phyloP scores from a whole-genome alignment of 2,113 vertebrate species.

The Rhinolophus ferrumequinum region DNA sequence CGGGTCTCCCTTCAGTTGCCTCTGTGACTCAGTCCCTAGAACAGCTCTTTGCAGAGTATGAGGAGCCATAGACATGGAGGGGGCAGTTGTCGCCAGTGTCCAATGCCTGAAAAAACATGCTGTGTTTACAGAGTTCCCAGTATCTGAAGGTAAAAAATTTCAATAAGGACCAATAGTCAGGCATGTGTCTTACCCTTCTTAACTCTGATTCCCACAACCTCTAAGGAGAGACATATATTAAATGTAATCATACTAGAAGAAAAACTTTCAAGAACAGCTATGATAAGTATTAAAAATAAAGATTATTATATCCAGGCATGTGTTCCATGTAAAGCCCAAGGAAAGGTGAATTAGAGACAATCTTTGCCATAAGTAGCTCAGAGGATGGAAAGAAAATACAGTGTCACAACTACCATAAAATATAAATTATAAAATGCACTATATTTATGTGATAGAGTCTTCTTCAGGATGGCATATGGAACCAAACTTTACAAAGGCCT shows the following conservation, averaged over 20 bases:
- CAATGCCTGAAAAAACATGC: background rate
- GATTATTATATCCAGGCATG: background rate
- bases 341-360: conserved; percentile 4
- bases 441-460: background rate
- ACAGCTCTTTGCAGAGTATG: background rate
- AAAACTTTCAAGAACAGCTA: background rate
- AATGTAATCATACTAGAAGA: background rate
- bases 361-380: background rate
- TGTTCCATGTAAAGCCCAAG: background rate
- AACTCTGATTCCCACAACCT: background rate
- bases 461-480: background rate
- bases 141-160: background rate
- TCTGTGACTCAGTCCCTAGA: background rate
- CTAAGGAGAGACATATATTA: background rate
- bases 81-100: background rate
- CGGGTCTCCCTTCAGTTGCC: background rate
- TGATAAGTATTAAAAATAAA: conserved; percentile 45
- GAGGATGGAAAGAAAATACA: background rate
- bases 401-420: background rate
- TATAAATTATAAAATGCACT: background rate
- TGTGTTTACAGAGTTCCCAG: background rate
- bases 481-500: background rate
- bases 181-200: background rate
- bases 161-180: background rate
- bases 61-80: rapidly evolving